Evolutionary conservation across 1,140 invertebrate genomes (phyloP), one percentile per base, ranked within the genome.

Genomic region (Drosophila suzukii): DNA sequence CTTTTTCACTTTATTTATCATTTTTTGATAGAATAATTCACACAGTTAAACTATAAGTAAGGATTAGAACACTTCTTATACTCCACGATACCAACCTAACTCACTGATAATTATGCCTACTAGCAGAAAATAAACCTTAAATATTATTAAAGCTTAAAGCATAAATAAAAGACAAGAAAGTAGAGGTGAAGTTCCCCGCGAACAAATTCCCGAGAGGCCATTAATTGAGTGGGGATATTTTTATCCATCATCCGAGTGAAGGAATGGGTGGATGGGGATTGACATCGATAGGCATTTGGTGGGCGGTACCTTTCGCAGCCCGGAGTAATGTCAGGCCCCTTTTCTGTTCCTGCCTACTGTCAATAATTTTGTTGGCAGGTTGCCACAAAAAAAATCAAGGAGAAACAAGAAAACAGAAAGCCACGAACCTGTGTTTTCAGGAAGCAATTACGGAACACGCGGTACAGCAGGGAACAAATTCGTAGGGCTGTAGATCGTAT

Each of bases 401-500:
- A 34, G 5, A 30, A 38, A 30, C 49, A 39, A 41, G 15, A 62
- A 51, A 51, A 53, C 27, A 49, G 38, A 68, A 67, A 67, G 63
- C 58, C 63, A 49, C 59, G 60, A 20, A 53, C 70, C 39, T 63
- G 60, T 75, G 47, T 66, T 49, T 49, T 38, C 71, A 75, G 73
- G 71, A 75, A 75, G 54, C 73, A 75, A 75, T 75, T 75, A 75
- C 62, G 71, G 72, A 57, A 43, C 58, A 73, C 30, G 68, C 36
- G 34, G 47, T 51, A 67, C 66, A 71, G 39, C 34, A 54, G 20
- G 20, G 71, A 41, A 74, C 70, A 49, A 13, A 56, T 56, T 30
- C 13, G 15, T 68, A 56, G 34, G 50, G 17, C 43, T 24, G 27
- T 3, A 12, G 8, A 13, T 20, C 4, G 15, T 34, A 62, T 62